Percentiles rank a stretch among this genome's conserved stretches.
These are phyloP conservation scores for Sphaerophoria taeniata DNA, from an alignment of 2,888 invertebrate species.

Conservation along the genomic window DNA sequence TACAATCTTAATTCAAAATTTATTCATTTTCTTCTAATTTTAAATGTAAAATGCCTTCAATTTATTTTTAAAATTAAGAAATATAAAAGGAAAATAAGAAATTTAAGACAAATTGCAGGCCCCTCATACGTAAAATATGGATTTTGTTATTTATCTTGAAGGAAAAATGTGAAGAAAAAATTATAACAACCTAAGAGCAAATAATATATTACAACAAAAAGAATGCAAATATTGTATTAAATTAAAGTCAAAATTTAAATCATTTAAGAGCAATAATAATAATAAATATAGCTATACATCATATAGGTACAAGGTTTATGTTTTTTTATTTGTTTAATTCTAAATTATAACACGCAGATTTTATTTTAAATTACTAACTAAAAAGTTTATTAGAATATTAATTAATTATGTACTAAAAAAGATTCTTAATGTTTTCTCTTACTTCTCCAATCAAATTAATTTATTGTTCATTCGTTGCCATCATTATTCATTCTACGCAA, in stretches of 20 bases:
- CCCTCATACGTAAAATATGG: conserved; percentile 25
- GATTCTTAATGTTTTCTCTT: conserved; percentile 49
- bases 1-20: conserved; percentile 21
- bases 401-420: conserved; percentile 41
- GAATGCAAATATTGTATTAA: neutral
- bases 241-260: conserved; percentile 16
- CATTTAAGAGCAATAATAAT: conserved; percentile 19
- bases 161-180: conserved; percentile 7
- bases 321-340: conserved; percentile 24
- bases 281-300: conserved; percentile 66
- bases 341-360: conserved; percentile 31
- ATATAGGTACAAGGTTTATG: conserved; percentile 72
- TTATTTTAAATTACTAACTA: conserved; percentile 17
- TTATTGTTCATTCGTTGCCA: conserved; percentile 59
- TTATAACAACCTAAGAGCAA: conserved; percentile 68
- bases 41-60: conserved; percentile 42
- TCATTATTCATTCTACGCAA: conserved; percentile 24
- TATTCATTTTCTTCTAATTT: neutral
- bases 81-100: conserved; percentile 2
- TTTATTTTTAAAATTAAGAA: conserved; percentile 41
- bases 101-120: conserved; percentile 54
- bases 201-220: conserved; percentile 4
- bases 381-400: conserved; percentile 42
- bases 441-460: conserved; percentile 32
- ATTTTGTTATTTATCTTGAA: neutral